phyloP scores from a whole-genome alignment of 2,797 vertebrate genomes.

The Lophotriccus pileatus region DNA sequence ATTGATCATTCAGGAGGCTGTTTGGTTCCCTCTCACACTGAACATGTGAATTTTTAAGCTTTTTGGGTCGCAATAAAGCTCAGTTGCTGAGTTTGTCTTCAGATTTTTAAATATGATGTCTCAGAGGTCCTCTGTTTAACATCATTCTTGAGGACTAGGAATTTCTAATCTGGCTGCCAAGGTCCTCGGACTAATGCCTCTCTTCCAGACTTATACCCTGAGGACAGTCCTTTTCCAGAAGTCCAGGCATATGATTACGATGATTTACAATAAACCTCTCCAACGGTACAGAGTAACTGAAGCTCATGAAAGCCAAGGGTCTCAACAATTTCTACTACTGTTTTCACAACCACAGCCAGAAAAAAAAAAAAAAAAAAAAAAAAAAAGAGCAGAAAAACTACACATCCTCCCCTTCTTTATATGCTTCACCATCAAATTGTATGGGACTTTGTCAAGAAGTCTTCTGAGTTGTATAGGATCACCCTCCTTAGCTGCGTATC shows the following conservation, averaged over 20 bases:
- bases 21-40: not conserved
- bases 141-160: not conserved
- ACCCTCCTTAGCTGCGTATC: not conserved
- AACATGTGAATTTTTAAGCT: not conserved
- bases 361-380: not conserved
- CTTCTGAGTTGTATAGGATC: not conserved
- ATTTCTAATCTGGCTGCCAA: not conserved
- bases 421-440: not conserved
- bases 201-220: not conserved
- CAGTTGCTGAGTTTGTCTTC: not conserved
- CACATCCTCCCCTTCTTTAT: not conserved
- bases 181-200: not conserved
- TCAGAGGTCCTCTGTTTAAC: not conserved
- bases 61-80: not conserved
- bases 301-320: not conserved
- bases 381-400: not conserved
- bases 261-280: not conserved
- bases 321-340: not conserved
- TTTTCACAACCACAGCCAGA: not conserved
- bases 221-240: not conserved
- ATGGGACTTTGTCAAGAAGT: not conserved
- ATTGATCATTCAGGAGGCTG: not conserved
- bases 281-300: not conserved
- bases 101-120: not conserved
- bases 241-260: not conserved